Conservation (phyloP, 2,888 invertebrate genomes). For the Meteorus colon region DNA sequence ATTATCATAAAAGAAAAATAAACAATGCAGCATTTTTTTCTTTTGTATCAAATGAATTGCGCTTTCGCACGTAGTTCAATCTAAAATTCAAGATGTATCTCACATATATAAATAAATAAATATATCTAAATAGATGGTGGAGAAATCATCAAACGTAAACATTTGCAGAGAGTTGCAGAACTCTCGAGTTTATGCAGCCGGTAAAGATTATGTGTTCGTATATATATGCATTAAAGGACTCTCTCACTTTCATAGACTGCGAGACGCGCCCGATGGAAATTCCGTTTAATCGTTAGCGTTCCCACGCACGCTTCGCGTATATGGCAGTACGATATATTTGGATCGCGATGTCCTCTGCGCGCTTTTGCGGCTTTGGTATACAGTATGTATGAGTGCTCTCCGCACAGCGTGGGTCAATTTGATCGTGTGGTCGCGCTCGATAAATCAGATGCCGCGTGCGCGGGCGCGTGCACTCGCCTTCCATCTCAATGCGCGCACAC, state of each 20-base stretch:
- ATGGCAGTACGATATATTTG: constrained; percentile 44
- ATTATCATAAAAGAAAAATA: not conserved
- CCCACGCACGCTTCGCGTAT: constrained; percentile 47
- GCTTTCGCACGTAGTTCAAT: not conserved
- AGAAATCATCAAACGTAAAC: not conserved
- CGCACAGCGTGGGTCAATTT: constrained; percentile 39
- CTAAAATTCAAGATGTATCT: constrained; percentile 6
- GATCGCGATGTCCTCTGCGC: constrained; percentile 38
- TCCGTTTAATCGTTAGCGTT: constrained; percentile 53
- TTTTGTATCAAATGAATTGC: not conserved
- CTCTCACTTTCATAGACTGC: constrained; percentile 44
- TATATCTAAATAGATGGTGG: not conserved
- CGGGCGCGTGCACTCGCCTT: constrained; percentile 6
- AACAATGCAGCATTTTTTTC: not conserved
- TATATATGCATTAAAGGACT: constrained; percentile 13
- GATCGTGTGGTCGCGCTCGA: constrained; percentile 34
- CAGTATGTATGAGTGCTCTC: constrained; percentile 11
- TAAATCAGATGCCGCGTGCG: constrained; percentile 33
- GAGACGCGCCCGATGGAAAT: constrained; percentile 52
- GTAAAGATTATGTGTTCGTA: constrained; percentile 17
- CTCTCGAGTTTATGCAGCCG: constrained; percentile 43
- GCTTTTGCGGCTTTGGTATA: constrained; percentile 8
- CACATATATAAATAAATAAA: constrained; percentile 28
- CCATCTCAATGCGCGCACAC: constrained; percentile 17
- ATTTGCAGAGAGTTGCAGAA: not conserved